Conservation (phyloP, 2,888 invertebrate species). For the Smittia sp. region DNA sequence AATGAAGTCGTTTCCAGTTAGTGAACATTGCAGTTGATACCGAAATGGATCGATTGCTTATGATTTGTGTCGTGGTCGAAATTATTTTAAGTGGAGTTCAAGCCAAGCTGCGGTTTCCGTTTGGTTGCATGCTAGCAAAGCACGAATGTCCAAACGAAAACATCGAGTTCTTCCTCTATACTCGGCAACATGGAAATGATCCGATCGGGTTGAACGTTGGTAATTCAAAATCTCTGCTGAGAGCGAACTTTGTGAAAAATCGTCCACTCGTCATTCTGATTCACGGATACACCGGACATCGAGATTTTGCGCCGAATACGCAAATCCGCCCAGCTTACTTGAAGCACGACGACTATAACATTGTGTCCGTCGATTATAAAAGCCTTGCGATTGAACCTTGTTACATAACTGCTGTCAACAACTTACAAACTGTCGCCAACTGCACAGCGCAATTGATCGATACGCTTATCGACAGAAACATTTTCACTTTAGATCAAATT, state of each 20-base stretch:
- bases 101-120: too few species aligned
- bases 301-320: constrained; percentile 60
- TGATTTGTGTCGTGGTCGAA: too few species aligned
- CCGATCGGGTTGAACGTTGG: constrained; percentile 55
- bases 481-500: constrained; percentile 54
- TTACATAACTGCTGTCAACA: constrained; percentile 59
- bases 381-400: constrained; percentile 60
- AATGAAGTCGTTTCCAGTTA: too few species aligned
- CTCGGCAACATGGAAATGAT: constrained; percentile 49
- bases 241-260: constrained; percentile 43
- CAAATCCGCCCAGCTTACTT: constrained; percentile 62
- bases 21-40: too few species aligned
- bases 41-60: too few species aligned
- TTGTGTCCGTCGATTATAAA: constrained; percentile 63
- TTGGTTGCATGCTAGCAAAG: too few species aligned
- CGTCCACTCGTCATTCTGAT: constrained; percentile 60
- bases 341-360: constrained; percentile 58
- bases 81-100: too few species aligned
- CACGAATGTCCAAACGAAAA: constrained; percentile 59
- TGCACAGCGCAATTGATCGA: constrained; percentile 62
- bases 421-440: constrained; percentile 60
- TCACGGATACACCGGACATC: constrained; percentile 64
- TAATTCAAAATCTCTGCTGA: constrained; percentile 5
- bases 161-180: constrained; percentile 63
- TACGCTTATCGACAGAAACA: constrained; percentile 52